phyloP scores from a whole-genome alignment of 64 coral and sea anemone species.

The Porites lutea region DNA sequence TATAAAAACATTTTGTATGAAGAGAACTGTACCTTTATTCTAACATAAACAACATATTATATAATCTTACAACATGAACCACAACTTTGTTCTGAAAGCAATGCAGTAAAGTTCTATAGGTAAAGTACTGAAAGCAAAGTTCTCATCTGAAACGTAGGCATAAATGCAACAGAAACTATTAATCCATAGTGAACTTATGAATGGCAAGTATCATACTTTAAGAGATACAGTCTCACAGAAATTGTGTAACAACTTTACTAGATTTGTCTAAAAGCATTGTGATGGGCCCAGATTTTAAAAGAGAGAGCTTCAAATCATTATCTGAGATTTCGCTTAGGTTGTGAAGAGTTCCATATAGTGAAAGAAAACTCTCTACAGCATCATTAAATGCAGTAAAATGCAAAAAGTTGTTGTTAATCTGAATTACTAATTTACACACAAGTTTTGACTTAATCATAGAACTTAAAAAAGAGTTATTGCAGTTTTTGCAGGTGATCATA shows the following conservation, averaged over 20 bases:
- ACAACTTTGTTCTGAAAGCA: too few relatives aligned
- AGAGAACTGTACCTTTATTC: too few relatives aligned
- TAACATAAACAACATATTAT: too few relatives aligned
- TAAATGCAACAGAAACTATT: constrained; percentile 19
- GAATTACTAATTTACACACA: constrained; percentile 39
- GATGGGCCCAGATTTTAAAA: constrained; percentile 44
- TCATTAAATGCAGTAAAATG: constrained; percentile 52
- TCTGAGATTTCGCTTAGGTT: constrained; percentile 48
- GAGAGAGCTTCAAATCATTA: constrained; percentile 48
- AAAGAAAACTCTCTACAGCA: constrained; percentile 36
- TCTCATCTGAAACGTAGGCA: constrained; percentile 9
- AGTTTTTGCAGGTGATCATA: constrained; percentile 50
- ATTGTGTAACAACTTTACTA: too few relatives aligned
- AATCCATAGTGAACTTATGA: constrained; percentile 12
- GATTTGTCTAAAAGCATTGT: constrained; percentile 48
- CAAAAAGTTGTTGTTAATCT: constrained; percentile 39
- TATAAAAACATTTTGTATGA: too few relatives aligned
- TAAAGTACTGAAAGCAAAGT: too few relatives aligned
- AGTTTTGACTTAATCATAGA: constrained; percentile 49
- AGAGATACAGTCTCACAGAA: constrained; percentile 1
- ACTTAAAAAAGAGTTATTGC: constrained; percentile 46
- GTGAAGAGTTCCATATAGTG: constrained; percentile 37
- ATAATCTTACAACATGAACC: too few relatives aligned
- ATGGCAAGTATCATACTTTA: constrained; percentile 19
- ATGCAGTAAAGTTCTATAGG: too few relatives aligned